Evolutionary conservation across 2,888 invertebrate genomes (phyloP).

Genomic region (Esperia sulphurella): DNA sequence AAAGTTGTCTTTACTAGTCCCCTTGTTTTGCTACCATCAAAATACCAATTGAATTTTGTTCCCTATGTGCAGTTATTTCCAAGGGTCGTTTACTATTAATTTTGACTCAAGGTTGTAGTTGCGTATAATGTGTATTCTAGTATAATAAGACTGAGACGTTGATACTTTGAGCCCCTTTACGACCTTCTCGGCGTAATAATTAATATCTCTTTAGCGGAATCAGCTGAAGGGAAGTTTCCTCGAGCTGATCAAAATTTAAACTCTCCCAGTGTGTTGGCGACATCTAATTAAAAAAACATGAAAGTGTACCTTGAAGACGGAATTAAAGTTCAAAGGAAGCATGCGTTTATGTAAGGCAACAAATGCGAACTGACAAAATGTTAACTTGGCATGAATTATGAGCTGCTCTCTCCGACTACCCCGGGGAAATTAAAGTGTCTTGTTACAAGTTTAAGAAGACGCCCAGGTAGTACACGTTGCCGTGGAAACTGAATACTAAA

Average conservation of each 20-base stretch:
- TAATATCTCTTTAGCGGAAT: background rate
- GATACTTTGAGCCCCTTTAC: background rate
- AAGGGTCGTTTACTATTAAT: background rate
- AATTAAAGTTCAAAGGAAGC: constrained; percentile 58
- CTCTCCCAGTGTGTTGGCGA: constrained; percentile 25
- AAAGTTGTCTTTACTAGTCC: background rate
- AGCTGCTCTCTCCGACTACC: constrained; percentile 49
- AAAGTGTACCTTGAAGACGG: constrained; percentile 30
- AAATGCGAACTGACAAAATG: constrained; percentile 76
- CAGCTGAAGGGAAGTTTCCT: constrained; percentile 8
- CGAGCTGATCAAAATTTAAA: constrained; percentile 37
- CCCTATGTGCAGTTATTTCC: background rate
- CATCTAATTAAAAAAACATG: constrained; percentile 46
- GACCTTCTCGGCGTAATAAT: background rate
- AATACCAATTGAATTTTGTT: background rate
- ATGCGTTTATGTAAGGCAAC: constrained; percentile 52
- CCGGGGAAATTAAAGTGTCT: constrained; percentile 77
- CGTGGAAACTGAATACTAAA: constrained; percentile 53
- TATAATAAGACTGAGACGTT: background rate
- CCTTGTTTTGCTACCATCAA: background rate
- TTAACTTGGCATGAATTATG: constrained; percentile 76
- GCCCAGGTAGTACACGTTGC: constrained; percentile 57
- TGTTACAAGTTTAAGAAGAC: constrained; percentile 70
- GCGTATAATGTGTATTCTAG: too few relatives aligned
- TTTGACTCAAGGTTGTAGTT: background rate